Percentiles rank a stretch among this genome's conserved stretches.
Evolutionary conservation across 2,797 vertebrate species (phyloP).

Genomic region (Varecia variegata): DNA sequence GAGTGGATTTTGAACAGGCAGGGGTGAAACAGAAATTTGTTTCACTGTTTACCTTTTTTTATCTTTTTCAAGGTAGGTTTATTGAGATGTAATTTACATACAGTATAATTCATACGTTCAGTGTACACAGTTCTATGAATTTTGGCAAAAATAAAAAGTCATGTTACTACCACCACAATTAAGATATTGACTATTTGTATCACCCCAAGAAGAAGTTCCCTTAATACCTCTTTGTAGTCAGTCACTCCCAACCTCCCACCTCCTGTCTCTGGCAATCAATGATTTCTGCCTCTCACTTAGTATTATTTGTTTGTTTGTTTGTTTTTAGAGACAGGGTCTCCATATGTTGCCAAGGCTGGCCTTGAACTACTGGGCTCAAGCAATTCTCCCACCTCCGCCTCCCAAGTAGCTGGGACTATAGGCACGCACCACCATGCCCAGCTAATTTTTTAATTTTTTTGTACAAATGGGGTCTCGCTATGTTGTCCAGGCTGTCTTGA

Average conservation of each 20-base stretch:
- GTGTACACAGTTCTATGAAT: neutral
- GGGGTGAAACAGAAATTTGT: neutral
- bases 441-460: too few relatives aligned
- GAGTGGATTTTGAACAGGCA: neutral
- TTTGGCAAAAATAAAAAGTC: slow-evolving; percentile 7
- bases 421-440: too few relatives aligned
- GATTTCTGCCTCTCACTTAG: neutral
- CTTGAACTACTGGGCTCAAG: too few relatives aligned
- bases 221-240: neutral
- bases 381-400: too few relatives aligned
- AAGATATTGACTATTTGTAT: neutral
- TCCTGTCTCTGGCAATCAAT: neutral
- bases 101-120: neutral
- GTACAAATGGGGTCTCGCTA: too few relatives aligned
- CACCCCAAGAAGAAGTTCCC: neutral
- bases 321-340: neutral
- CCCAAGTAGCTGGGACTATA: too few relatives aligned
- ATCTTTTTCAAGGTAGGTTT: neutral
- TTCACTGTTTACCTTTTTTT: neutral
- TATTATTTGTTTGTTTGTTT: neutral
- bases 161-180: neutral
- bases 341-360: too few relatives aligned
- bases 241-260: neutral
- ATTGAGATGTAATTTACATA: neutral
- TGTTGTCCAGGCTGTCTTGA: too few relatives aligned